Evolutionary conservation across 2,797 vertebrate genomes (phyloP).

Genomic region (Lophius americanus): DNA sequence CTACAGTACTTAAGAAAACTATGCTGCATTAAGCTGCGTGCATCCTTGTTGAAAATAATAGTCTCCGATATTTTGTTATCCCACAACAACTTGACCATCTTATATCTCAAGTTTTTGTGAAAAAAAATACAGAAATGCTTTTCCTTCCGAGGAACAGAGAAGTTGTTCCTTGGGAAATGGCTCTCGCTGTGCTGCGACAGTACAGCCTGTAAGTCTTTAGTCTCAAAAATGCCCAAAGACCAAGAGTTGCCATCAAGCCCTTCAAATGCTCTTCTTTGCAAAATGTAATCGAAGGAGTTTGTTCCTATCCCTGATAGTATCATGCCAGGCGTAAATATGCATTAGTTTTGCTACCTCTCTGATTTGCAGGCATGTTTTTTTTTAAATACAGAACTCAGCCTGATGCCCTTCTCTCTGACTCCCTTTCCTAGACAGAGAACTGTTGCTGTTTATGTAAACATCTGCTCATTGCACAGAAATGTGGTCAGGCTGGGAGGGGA

Average conservation of each 20-base stretch:
- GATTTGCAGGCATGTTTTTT: background rate
- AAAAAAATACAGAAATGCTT: no score
- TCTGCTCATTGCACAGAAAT: slow-evolving; percentile 68
- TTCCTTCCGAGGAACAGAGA: no score
- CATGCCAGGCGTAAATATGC: slow-evolving; percentile 4
- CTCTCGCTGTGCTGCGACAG: no score
- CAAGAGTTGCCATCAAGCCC: background rate
- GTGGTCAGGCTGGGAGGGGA: slow-evolving; percentile 40
- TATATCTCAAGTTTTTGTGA: no score
- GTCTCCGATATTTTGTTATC: background rate
- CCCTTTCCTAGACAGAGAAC: slow-evolving; percentile 58
- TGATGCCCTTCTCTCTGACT: slow-evolving; percentile 38
- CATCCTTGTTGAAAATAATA: background rate
- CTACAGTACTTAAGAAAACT: background rate
- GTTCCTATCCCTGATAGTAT: background rate
- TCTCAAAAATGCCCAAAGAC: no score
- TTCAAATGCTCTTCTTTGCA: background rate
- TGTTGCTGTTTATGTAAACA: slow-evolving; percentile 63
- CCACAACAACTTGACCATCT: background rate
- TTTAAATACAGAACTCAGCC: slow-evolving; percentile 16
- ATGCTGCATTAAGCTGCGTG: background rate
- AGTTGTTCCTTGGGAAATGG: no score
- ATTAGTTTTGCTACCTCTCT: slow-evolving; percentile 2
- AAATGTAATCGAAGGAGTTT: slow-evolving; percentile 5
- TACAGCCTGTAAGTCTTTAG: no score